These are phyloP conservation scores for Cryptophagus acutangulus DNA, from an alignment of 2,888 invertebrate species.

Conservation along the genomic window DNA sequence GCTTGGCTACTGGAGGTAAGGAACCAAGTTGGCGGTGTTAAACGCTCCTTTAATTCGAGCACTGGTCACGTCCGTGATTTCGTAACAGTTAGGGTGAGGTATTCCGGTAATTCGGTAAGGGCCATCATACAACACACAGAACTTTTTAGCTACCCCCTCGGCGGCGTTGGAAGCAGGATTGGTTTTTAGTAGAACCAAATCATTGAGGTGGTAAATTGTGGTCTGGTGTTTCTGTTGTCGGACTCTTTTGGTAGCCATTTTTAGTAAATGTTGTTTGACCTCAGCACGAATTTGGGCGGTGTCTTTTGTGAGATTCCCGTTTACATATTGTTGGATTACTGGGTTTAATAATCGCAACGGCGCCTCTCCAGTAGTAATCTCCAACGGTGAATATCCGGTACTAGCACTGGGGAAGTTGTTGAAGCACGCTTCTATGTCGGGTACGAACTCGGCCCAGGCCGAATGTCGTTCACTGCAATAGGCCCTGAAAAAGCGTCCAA, in stretches of 20 bases:
- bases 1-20: no score
- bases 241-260: background rate
- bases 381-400: constrained; percentile 10
- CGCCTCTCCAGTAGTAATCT: constrained; percentile 8
- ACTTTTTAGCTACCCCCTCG: constrained; percentile 7
- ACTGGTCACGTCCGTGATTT: background rate
- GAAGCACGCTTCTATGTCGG: constrained; percentile 7
- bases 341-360: background rate
- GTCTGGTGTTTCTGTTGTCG: background rate
- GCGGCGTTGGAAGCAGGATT: constrained; percentile 9
- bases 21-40: no score
- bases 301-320: background rate
- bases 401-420: constrained; percentile 13
- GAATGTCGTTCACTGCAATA: constrained; percentile 13
- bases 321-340: background rate
- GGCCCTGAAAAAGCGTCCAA: constrained; percentile 12
- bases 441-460: constrained; percentile 9
- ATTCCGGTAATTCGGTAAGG: constrained; percentile 5
- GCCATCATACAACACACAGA: constrained; percentile 10
- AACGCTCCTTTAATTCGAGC: constrained; percentile 7
- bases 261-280: background rate
- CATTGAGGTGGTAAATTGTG: constrained; percentile 1
- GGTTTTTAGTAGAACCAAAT: constrained; percentile 8
- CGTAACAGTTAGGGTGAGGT: constrained; percentile 10
- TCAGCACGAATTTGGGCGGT: background rate